Evolutionary conservation across 2,888 invertebrate species (phyloP).

Genomic region (Leptopilina myrica): DNA sequence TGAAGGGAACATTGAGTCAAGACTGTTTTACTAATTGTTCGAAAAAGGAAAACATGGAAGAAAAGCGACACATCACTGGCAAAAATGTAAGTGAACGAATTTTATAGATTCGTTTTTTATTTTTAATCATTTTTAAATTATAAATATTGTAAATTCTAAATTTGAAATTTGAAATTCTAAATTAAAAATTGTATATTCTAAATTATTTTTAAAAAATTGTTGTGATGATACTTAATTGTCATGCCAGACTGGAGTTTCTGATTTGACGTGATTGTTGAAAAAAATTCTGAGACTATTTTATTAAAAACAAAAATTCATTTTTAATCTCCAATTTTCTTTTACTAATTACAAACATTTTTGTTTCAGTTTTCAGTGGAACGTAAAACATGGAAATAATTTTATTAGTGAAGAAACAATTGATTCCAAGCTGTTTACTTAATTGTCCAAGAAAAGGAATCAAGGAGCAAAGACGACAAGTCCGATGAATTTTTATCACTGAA

Average conservation of each 20-base stretch:
- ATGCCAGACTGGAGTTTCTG: conserved; percentile 68
- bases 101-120: too few relatives aligned
- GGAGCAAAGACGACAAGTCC: conserved; percentile 54
- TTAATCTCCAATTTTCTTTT: not conserved
- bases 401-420: conserved; percentile 56
- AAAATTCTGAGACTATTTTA: conserved; percentile 55
- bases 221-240: conserved; percentile 57
- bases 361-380: conserved; percentile 76
- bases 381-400: conserved; percentile 57
- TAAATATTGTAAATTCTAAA: too few relatives aligned
- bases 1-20: too few relatives aligned
- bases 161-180: too few relatives aligned
- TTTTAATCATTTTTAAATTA: too few relatives aligned
- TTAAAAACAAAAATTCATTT: not conserved
- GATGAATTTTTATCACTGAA: conserved; percentile 42
- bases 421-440: conserved; percentile 52
- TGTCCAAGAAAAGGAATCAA: too few relatives aligned
- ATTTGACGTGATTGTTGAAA: conserved; percentile 55
- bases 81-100: too few relatives aligned
- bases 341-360: conserved; percentile 25
- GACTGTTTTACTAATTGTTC: too few relatives aligned
- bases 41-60: too few relatives aligned
- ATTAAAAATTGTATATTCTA: too few relatives aligned
- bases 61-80: too few relatives aligned
- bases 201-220: not conserved